Base-by-base conservation (phyloP, 2,113 vertebrate species). In the Mustelus asterias region DNA sequence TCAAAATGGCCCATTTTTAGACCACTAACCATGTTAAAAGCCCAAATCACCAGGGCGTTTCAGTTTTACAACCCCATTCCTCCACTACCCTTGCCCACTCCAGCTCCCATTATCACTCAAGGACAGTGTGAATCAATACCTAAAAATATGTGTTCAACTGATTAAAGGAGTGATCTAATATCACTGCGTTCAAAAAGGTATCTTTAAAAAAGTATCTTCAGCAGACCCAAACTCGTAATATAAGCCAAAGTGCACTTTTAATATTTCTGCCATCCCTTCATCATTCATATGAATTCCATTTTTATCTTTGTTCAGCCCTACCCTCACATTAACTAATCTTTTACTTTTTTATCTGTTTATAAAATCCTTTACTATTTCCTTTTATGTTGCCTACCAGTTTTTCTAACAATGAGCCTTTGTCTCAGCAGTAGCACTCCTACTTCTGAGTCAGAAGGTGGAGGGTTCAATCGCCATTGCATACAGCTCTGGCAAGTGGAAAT, bases 321-420 rank as follows among this genome's bases (percentile, higher is more conserved):
- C 76, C 76, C 76, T 80, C n/a, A 80, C 33, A 37, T 80, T 80
- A 80, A 80, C 76, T 80, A 80, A 80, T 80, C 33, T 37, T 80
- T 80, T 80, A 80, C 76, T 80, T 80, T 54, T 80, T 80, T 80
- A 80, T 80, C 72, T 76, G 72, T 76, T 33, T 76, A 76, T 76
- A 76, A 76, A 76, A 76, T 76, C 72, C 72, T 76, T 76, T 76
- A 76, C 33, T 76, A 76, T 76, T 76, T 76, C 72, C 72, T 80
- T 80, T 80, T 37, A 80, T 80, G 76, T 80, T 80, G n/a, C 76
- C 76, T 80, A 80, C 76, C 76, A 80, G 76, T 80, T 80, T 80
- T 80, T 80, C 33, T 37, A 80, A n/a, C 76, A 80, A 80, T 37
- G n/a, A 37, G 76, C 76, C 76, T 80, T 80, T 80, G 76, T n/a